A percentile compares a stretch with the other conserved stretches of the same genome.
Conservation (phyloP, 2,797 vertebrate species). For the Eurystomus glaucurus region DNA sequence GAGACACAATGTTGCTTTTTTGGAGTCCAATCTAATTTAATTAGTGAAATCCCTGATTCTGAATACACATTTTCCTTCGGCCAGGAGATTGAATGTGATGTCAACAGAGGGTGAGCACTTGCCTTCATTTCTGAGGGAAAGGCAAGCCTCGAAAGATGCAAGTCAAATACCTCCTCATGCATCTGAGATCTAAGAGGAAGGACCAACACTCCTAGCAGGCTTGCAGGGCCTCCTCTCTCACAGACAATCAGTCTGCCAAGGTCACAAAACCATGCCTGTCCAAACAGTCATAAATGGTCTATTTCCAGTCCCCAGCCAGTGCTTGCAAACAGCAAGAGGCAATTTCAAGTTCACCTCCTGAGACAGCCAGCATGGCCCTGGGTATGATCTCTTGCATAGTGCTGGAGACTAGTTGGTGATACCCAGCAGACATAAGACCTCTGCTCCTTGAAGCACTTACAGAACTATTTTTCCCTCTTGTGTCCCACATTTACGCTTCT, state of each 20-base stretch:
- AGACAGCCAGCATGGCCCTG: neutral
- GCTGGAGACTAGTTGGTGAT: rapidly evolving
- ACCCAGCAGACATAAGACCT: neutral
- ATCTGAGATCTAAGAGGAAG: neutral
- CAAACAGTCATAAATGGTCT: rapidly evolving
- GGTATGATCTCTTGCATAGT: neutral
- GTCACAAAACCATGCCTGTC: neutral
- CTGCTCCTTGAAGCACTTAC: neutral
- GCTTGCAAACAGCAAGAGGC: neutral
- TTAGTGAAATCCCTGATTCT: neutral
- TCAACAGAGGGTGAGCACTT: neutral
- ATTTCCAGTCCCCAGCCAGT: neutral
- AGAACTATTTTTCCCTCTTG: neutral
- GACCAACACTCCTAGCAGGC: neutral
- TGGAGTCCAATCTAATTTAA: neutral
- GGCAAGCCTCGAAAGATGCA: neutral
- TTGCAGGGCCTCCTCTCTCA: rapidly evolving
- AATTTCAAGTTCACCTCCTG: neutral
- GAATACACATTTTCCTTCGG: neutral
- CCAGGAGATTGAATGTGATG: neutral
- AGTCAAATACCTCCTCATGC: neutral
- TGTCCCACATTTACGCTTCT: neutral
- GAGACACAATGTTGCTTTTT: neutral
- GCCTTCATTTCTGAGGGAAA: neutral
- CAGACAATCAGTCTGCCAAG: neutral